Evolutionary conservation across 2,113 vertebrate genomes (phyloP), one percentile per base, ranked within the genome.

Genomic region (Chitala chitala): DNA sequence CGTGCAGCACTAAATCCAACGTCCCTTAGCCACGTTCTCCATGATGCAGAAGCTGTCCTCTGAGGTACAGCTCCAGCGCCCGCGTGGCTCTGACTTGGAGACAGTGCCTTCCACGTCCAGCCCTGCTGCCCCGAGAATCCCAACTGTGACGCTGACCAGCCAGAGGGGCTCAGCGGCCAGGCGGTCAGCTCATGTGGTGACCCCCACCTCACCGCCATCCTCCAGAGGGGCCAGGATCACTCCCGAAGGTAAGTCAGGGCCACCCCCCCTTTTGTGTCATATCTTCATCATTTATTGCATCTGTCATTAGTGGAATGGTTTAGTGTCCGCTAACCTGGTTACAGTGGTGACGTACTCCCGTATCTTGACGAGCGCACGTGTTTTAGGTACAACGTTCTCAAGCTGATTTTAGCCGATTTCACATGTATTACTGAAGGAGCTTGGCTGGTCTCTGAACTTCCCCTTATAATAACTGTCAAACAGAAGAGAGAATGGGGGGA

Each of bases 111-210:
- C 82, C 2, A 50, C 71, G 1, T 75, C 61, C 10, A 26, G 76
- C 1, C 69, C 66, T 8, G 75, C 82, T 12, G 44, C 73, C 55
- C 74, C 77, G 12, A 75, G 75, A 44, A 82, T 90, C 20, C 85
- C 88, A 40, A 90, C 90, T 0, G 88, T 90, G 66, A 87, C 79
- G 6, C 82, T 91, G 72, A 86, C 87, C 79, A 90, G 82, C 83
- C 82, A 77, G 79, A 83, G 85, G 17, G 75, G 73, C 72, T 61
- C 74, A 29, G 71, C 69, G 63, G 80, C 84, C 4, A 87, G 83
- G 63, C 77, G 65, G 2, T 4, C 54, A 9, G 26, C 73, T 36
- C 81, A 76, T 68, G 77, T 72, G 59, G 70, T 64, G 22, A 78
- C 76, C 7, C 77, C 4, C 44, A 75, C 77, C 69, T 82, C 74